Evolutionary conservation across 2,797 vertebrate genomes (phyloP).

Genomic region (Martes flavigula): DNA sequence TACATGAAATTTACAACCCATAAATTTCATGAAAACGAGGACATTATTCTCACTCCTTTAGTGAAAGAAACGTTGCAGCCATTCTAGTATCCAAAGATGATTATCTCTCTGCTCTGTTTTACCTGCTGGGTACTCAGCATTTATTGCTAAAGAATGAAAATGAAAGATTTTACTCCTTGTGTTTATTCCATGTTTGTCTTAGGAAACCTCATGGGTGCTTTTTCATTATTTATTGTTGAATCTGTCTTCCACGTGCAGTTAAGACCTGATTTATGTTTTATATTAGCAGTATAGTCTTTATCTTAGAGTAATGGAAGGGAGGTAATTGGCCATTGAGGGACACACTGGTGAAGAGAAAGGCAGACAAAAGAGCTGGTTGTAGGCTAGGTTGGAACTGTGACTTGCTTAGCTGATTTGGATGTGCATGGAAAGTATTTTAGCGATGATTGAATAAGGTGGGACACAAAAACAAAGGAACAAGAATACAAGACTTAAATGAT

Average conservation of each 20-base stretch:
- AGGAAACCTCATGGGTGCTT: not conserved
- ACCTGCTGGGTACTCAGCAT: not conserved
- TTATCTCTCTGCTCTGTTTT: not conserved
- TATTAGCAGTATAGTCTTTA: not conserved
- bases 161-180: not conserved
- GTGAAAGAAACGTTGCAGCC: not conserved
- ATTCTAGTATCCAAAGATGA: not conserved
- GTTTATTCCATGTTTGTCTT: not conserved
- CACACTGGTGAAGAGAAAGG: not conserved
- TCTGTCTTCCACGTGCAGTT: not conserved
- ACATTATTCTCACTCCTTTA: not conserved
- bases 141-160: slow-evolving; percentile 16
- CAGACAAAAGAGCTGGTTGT: not conserved
- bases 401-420: slow-evolving; percentile 24
- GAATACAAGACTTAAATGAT: not conserved
- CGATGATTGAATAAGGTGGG: not conserved
- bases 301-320: not conserved
- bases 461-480: not conserved
- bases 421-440: not conserved
- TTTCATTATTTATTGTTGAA: slow-evolving; percentile 23
- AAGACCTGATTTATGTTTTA: slow-evolving; percentile 7
- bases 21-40: not conserved
- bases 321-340: not conserved
- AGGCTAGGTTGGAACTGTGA: not conserved
- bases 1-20: not conserved